Conservation (phyloP, 2,797 vertebrate genomes). For the Dipus sagitta region DNA sequence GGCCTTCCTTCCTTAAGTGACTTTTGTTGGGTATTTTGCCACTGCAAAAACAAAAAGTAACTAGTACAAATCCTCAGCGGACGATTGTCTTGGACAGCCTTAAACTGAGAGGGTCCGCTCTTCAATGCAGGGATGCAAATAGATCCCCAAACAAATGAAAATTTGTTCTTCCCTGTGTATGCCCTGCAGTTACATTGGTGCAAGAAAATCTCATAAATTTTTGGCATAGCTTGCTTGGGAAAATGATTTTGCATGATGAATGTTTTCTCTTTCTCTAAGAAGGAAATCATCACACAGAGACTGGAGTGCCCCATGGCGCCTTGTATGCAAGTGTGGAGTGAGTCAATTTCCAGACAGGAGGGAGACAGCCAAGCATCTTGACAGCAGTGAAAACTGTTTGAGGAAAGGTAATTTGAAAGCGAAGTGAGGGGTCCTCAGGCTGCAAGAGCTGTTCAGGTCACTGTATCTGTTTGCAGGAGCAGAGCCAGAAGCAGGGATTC, state of each 20-base stretch:
- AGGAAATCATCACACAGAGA: not conserved
- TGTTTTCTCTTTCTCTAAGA: not conserved
- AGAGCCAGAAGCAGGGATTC: not conserved
- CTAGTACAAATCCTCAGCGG: not conserved
- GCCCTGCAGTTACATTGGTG: not conserved
- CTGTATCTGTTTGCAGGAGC: not conserved
- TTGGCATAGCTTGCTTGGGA: constrained; percentile 17
- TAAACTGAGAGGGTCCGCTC: not conserved
- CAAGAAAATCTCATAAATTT: constrained; percentile 30
- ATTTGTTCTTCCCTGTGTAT: not conserved
- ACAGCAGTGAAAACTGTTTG: not conserved
- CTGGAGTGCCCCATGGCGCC: not conserved
- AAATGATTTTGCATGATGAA: constrained; percentile 22
- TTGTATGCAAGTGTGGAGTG: not conserved
- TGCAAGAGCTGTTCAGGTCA: not conserved
- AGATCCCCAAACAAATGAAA: not conserved
- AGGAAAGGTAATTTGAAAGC: not conserved
- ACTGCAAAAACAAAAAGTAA: not conserved
- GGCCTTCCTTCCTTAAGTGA: accelerated
- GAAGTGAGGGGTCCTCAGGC: not conserved
- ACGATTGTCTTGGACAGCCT: not conserved
- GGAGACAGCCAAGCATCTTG: not conserved
- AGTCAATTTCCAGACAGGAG: not conserved
- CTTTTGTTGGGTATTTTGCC: not conserved
- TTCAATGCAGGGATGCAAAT: not conserved